phyloP scores from a whole-genome alignment of 2,113 vertebrate genomes.

The Machaerirhynchus nigripectus region DNA sequence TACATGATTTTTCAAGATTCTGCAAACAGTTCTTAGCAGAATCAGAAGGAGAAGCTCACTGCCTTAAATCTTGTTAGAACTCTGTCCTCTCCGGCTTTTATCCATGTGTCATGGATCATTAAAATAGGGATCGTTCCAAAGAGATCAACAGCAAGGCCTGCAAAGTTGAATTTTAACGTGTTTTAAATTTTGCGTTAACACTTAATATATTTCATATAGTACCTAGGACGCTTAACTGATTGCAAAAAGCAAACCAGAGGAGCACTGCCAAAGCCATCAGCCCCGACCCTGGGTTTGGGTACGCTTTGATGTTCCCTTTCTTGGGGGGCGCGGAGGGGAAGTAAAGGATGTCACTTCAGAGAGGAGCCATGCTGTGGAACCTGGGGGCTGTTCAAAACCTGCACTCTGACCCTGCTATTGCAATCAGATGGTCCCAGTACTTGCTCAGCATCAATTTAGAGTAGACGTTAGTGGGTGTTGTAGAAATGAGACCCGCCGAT shows the following conservation, averaged over 20 bases:
- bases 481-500: not conserved
- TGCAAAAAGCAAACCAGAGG: not conserved
- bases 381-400: not conserved
- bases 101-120: not conserved
- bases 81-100: not conserved
- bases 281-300: not conserved
- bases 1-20: constrained; percentile 16
- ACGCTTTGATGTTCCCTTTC: not conserved
- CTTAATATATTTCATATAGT: not conserved
- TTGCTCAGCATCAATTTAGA: not conserved
- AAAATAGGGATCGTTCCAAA: not conserved
- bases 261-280: not conserved
- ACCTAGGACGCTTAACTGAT: not conserved
- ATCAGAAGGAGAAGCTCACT: not conserved
- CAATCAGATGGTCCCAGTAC: not conserved
- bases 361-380: not conserved
- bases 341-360: not conserved
- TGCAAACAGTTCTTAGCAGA: not conserved
- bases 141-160: not conserved
- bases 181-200: not conserved
- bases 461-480: not conserved
- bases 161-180: not conserved
- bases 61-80: not conserved
- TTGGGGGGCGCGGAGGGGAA: not conserved
- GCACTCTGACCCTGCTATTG: not conserved